Conservation (phyloP, 1,140 invertebrate genomes). For the Trachelipus rathkii region DNA sequence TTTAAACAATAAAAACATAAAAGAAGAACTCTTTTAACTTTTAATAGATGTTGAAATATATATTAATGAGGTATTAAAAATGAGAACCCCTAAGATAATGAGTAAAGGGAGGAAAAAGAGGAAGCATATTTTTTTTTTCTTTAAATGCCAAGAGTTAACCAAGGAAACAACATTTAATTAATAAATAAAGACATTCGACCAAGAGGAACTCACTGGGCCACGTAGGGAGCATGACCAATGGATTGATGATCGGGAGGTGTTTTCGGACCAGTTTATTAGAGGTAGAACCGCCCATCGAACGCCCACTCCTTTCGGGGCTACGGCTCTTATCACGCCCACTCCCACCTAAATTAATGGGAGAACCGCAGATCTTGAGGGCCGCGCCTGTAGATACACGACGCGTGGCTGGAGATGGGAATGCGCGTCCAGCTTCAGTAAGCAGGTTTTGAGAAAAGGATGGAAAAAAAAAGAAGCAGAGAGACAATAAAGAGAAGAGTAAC, state of each 20-base stretch:
- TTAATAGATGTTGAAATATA: too few relatives aligned
- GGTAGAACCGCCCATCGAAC: constrained; percentile 40
- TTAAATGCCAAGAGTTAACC: background rate
- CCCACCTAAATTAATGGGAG: constrained; percentile 45
- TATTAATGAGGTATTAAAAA: too few relatives aligned
- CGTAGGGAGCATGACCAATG: constrained; percentile 72
- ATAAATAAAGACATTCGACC: constrained; percentile 8
- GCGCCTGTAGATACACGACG: constrained; percentile 49
- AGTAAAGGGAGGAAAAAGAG: too few relatives aligned
- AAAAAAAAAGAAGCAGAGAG: too few relatives aligned
- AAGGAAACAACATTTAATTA: constrained; percentile 9
- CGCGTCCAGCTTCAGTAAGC: background rate
- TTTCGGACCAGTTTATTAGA: constrained; percentile 47
- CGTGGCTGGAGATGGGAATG: constrained; percentile 43
- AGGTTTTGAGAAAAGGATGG: background rate
- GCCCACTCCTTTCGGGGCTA: constrained; percentile 45
- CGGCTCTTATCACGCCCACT: constrained; percentile 43
- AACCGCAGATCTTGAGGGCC: constrained; percentile 46
- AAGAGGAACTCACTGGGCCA: constrained; percentile 70
- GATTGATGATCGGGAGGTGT: constrained; percentile 76
- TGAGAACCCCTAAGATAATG: too few relatives aligned
- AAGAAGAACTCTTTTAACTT: too few relatives aligned
- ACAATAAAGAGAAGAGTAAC: too few relatives aligned
- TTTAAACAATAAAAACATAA: too few relatives aligned
- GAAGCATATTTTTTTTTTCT: background rate